Percentiles rank a stretch among this genome's conserved stretches.
phyloP scores from a whole-genome alignment of 2,113 vertebrate species.

The Loxodonta africana region DNA sequence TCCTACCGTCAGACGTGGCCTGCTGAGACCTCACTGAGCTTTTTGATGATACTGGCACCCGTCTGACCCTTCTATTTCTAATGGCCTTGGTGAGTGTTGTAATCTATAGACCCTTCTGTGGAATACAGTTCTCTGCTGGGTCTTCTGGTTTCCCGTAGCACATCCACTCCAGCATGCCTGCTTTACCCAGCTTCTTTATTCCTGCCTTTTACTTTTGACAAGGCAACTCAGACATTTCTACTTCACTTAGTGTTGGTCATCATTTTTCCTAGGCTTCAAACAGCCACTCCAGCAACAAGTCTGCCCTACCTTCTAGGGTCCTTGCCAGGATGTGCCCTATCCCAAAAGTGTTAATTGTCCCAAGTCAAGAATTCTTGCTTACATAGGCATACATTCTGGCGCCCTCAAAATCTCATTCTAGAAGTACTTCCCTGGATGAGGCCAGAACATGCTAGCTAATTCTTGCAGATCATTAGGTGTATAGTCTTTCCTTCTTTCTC shows the following conservation, averaged over 20 bases:
- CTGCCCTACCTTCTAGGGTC: not conserved
- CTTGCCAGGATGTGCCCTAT: not conserved
- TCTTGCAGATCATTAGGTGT: not conserved
- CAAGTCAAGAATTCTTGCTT: not conserved
- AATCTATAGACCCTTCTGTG: not conserved
- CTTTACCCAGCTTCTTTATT: not conserved
- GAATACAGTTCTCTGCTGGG: not conserved
- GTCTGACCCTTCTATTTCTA: not conserved
- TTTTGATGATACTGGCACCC: not conserved
- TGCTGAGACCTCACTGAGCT: not conserved
- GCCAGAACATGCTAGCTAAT: not conserved
- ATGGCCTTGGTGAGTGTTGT: not conserved
- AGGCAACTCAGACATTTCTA: not conserved
- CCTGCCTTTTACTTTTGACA: not conserved
- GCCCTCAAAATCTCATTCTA: not conserved
- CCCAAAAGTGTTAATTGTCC: not conserved
- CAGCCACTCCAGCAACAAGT: not conserved
- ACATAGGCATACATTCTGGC: not conserved
- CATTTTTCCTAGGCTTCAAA: not conserved
- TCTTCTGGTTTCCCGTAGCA: not conserved
- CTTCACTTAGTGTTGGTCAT: not conserved
- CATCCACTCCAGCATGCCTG: not conserved
- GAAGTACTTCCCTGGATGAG: not conserved
- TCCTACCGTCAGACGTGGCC: not conserved
- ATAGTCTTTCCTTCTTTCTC: not conserved